phyloP scores from a whole-genome alignment of 23 tunicate genomes.

The Trididemnum clinides region DNA sequence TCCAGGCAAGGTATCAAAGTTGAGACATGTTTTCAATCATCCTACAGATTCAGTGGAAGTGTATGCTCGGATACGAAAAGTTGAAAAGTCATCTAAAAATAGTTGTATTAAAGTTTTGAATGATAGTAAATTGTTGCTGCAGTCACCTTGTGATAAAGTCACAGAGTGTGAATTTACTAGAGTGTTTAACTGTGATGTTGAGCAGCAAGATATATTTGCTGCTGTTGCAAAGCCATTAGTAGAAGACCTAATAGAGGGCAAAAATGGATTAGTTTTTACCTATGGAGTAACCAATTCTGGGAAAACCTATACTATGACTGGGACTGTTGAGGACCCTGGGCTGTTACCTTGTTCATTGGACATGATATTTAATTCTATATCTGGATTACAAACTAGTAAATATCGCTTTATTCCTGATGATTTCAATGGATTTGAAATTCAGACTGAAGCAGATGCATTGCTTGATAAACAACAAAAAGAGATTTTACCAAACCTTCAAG shows the following conservation, averaged over 20 bases:
- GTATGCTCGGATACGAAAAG: constrained; percentile 73
- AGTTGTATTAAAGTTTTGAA: constrained; percentile 68
- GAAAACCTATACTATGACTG: constrained; percentile 99
- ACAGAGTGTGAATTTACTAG: constrained; percentile 76
- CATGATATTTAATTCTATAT: constrained; percentile 90
- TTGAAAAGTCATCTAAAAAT: constrained; percentile 33
- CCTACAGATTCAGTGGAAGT: constrained; percentile 30
- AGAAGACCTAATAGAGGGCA: constrained; percentile 69
- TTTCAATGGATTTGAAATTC: constrained; percentile 79
- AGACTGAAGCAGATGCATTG: constrained; percentile 81
- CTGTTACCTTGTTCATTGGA: constrained; percentile 91
- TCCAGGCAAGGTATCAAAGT: too few relatives aligned
- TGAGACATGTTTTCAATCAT: too few relatives aligned
- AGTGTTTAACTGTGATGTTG: constrained; percentile 55
- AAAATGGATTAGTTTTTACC: constrained; percentile 93
- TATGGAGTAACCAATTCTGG: constrained; percentile 99
- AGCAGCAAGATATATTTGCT: constrained; percentile 63
- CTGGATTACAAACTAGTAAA: constrained; percentile 66
- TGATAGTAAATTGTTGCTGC: constrained; percentile 44
- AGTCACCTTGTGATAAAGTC: constrained; percentile 36
- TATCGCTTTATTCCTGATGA: constrained; percentile 92
- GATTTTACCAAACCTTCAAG: constrained; percentile 45
- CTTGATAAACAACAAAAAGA: constrained; percentile 84
- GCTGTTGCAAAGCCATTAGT: constrained; percentile 76
- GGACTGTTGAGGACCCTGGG: constrained; percentile 92